These are phyloP conservation scores for Timandra comae DNA, from an alignment of 2,888 invertebrate genomes.

Conservation along the genomic window DNA sequence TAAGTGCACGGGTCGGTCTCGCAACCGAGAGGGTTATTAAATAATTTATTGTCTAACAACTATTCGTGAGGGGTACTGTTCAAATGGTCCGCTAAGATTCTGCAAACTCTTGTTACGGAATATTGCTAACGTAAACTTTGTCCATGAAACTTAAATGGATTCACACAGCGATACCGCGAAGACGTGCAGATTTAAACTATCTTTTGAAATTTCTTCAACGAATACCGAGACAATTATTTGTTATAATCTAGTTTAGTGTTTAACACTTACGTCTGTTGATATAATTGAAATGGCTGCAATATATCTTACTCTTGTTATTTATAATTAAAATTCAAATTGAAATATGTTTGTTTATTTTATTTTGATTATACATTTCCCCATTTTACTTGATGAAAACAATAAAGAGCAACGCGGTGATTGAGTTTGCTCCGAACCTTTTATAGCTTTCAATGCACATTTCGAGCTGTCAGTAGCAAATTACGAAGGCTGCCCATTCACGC, in stretches of 20 bases:
- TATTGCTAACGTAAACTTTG: conserved; percentile 55
- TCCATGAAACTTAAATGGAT: conserved; percentile 53
- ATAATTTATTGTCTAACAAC: conserved; percentile 71
- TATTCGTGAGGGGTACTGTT: conserved; percentile 58
- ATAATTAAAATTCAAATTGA: too few species aligned
- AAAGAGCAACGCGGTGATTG: conserved; percentile 52
- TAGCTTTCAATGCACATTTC: conserved; percentile 69
- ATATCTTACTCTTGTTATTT: too few species aligned
- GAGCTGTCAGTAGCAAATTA: conserved; percentile 71
- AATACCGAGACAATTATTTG: too few species aligned
- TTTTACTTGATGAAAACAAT: conserved; percentile 28
- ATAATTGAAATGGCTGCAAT: too few species aligned
- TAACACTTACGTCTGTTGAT: too few species aligned
- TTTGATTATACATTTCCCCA: conserved; percentile 4
- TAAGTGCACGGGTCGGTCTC: conserved; percentile 58
- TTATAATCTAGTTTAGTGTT: too few species aligned
- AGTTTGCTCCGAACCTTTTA: conserved; percentile 66
- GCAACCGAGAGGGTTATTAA: conserved; percentile 61
- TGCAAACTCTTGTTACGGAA: conserved; percentile 53
- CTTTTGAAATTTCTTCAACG: conserved; percentile 2
- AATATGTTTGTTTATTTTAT: neutral
- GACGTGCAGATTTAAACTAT: conserved; percentile 30
- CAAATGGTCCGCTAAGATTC: conserved; percentile 59
- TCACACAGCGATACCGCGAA: conserved; percentile 38
- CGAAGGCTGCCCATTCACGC: conserved; percentile 69